Conservation (phyloP, 2,888 invertebrate genomes). For the Patella ulyssiponensis region DNA sequence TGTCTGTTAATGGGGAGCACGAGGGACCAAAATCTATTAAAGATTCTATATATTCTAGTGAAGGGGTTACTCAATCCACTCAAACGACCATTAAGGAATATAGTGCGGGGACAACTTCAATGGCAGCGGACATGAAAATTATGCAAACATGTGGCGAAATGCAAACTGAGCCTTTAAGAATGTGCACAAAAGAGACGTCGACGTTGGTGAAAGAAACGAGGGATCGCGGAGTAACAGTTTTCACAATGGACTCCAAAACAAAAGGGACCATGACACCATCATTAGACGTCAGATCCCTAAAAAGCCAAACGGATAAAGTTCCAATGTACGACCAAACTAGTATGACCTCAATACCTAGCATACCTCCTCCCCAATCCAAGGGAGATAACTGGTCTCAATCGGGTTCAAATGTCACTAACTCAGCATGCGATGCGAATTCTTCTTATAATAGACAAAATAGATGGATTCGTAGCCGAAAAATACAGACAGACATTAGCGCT, state of each 20-base stretch:
- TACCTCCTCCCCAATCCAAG: background rate
- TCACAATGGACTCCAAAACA: constrained; percentile 25
- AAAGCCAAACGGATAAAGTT: constrained; percentile 39
- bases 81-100: background rate
- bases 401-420: constrained; percentile 20
- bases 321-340: constrained; percentile 13
- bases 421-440: constrained; percentile 27
- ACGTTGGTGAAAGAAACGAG: constrained; percentile 17
- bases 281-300: constrained; percentile 29
- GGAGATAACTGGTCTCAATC: constrained; percentile 23
- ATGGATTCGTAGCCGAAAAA: constrained; percentile 37
- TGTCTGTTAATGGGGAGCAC: constrained; percentile 26
- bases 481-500: constrained; percentile 41
- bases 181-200: background rate
- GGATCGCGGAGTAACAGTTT: constrained; percentile 25
- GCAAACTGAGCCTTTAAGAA: constrained; percentile 29
- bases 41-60: background rate
- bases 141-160: constrained; percentile 3
- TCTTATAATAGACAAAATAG: constrained; percentile 15
- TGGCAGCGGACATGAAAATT: constrained; percentile 18
- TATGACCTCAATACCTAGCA: constrained; percentile 19
- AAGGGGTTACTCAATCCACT: background rate
- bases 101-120: background rate
- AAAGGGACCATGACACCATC: constrained; percentile 43
- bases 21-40: background rate